phyloP scores from a whole-genome alignment of 2,797 vertebrate species.

The Pantherophis alleghaniensis region DNA sequence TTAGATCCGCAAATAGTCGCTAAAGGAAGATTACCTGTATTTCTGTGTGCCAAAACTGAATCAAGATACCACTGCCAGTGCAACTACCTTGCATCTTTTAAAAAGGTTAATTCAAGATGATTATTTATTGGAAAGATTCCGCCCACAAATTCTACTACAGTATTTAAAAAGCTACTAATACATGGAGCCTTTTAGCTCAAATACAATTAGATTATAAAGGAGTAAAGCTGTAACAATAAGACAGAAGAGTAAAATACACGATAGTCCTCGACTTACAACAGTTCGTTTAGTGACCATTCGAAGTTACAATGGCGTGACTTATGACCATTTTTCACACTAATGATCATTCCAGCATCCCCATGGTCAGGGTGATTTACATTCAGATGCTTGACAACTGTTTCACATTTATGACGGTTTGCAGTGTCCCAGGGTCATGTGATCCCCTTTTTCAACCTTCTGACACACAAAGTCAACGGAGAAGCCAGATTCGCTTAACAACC shows the following conservation, averaged over 20 bases:
- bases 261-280: background rate
- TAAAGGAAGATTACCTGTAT: background rate
- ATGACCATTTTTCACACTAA: background rate
- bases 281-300: background rate
- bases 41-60: background rate
- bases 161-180: background rate
- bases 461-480: background rate
- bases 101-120: background rate
- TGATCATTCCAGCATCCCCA: background rate
- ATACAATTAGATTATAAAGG: conserved; percentile 7
- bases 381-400: background rate
- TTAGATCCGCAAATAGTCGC: background rate
- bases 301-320: background rate
- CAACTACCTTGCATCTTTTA: background rate
- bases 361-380: background rate
- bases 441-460: background rate
- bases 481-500: background rate
- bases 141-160: conserved; percentile 15
- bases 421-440: background rate
- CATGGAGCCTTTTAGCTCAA: background rate
- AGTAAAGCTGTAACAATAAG: background rate
- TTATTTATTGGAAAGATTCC: accelerated
- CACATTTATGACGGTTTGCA: background rate
- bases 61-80: background rate
- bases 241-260: background rate